Evolutionary conservation across 2,797 vertebrate species (phyloP).

Genomic region (Tangara arthus): DNA sequence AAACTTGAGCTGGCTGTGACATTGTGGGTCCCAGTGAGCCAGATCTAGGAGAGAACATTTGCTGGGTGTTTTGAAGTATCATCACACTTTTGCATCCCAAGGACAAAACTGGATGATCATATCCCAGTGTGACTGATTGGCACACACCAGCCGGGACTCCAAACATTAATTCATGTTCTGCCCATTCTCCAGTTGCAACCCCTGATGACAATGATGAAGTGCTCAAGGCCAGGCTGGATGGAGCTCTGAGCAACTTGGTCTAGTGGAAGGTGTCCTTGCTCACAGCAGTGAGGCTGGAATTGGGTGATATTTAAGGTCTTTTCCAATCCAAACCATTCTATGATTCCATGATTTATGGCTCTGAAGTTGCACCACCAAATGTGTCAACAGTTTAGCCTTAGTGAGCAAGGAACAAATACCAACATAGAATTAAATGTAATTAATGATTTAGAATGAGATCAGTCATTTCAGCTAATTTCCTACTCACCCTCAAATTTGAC

Average conservation of each 20-base stretch:
- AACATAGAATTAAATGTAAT: background rate
- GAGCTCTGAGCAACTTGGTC: background rate
- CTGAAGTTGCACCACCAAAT: background rate
- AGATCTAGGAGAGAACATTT: background rate
- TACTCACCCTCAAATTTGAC: background rate
- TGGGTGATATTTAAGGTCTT: background rate
- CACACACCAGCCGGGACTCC: background rate
- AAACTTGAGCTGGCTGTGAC: background rate
- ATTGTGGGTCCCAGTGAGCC: background rate
- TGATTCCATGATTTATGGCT: background rate
- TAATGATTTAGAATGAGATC: background rate
- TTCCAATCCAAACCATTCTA: background rate
- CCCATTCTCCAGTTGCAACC: background rate
- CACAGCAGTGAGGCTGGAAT: background rate
- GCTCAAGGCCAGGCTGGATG: background rate
- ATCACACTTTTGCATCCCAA: background rate
- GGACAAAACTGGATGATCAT: background rate
- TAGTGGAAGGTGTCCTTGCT: background rate
- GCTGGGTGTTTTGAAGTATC: background rate
- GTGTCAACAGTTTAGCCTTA: background rate
- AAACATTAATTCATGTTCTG: background rate
- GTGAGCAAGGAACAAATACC: background rate
- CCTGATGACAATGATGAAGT: background rate
- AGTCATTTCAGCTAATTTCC: background rate
- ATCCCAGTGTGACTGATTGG: background rate